phyloP scores from a whole-genome alignment of 2,888 invertebrate species.

The Odontomyia ornata region DNA sequence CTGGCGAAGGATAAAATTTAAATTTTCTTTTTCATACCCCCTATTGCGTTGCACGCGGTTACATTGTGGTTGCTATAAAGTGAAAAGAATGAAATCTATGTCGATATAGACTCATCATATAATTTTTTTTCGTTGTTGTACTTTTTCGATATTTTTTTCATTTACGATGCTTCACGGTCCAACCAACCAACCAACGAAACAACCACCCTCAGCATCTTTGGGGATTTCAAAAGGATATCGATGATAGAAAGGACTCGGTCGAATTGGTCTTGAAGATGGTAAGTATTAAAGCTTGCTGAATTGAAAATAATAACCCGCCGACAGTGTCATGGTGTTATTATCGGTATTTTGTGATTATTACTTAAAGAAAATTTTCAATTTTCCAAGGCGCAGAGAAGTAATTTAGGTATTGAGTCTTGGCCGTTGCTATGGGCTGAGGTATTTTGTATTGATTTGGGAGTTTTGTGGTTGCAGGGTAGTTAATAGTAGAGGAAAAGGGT shows the following conservation, averaged over 20 bases:
- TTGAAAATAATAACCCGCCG: conserved; percentile 43
- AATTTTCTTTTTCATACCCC: conserved; percentile 24
- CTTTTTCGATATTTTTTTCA: not conserved
- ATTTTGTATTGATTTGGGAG: conserved; percentile 3
- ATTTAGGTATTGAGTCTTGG: not conserved
- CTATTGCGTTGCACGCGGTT: conserved; percentile 9
- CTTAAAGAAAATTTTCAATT: conserved; percentile 44
- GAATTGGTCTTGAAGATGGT: not conserved
- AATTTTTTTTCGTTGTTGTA: not conserved
- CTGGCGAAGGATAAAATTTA: conserved; percentile 6
- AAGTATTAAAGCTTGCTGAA: conserved; percentile 39
- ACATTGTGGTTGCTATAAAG: not conserved
- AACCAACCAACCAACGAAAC: too few relatives aligned
- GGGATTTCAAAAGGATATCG: conserved; percentile 2
- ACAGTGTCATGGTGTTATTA: conserved; percentile 43
- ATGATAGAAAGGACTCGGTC: not conserved
- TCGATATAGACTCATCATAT: conserved; percentile 4
- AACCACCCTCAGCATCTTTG: conserved; percentile 12
- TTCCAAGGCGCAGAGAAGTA: not conserved
- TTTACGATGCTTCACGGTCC: not conserved
- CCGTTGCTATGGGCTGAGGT: not conserved
- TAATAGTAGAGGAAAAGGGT: not conserved
- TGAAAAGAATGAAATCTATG: not conserved
- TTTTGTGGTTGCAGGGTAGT: conserved; percentile 7
- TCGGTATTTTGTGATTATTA: conserved; percentile 44